Base-by-base conservation (phyloP, 53 echinoderm and acorn worm species). In the Crossaster papposus region DNA sequence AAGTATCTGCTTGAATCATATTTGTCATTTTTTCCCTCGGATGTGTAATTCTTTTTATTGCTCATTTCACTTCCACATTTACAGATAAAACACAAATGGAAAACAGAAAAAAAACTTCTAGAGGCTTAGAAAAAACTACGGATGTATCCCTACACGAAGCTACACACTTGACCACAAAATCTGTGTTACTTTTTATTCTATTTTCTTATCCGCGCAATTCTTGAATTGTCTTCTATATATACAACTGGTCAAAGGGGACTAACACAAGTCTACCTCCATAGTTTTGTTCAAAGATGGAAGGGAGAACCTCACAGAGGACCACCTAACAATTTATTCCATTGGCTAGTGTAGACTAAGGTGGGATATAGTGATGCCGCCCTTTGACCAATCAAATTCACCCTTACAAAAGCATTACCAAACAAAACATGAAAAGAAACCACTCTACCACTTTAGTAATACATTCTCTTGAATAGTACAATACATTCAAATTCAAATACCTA, bases 51-150 rank as follows among this genome's bases (percentile, higher is more conserved):
- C 87, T 62, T 35, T 87, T 87, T 87, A 87, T 87, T 87, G 87
- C 87, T 87, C 76, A 23, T 87, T 77, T 87, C 77, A 77, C 87
- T 58, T 75, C 77, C 77, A 87, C 87, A 77, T 87, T 87, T 87
- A 87, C 87, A 87, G n/a, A 87, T 87, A 87, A 58, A 58, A 87
- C 85, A 85, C 72, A 74, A 87, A 51, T 53, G 24, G 58, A 58
- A 76, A 87, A 75, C 53, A 64, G 55, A 76, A 64, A 84, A 87
- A 44, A 9, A 63, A 33, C 52, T 58, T 29, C 87, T 76, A 87
- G 74, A 76, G 72, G 71, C 72, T 84, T 50, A 44, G 33, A 36
- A 44, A n/a, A 83, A 70, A 37, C 83, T 83, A 82, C 82, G 51
- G 83, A 53, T 64, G 30, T 85, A 55, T 84, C 72, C 52, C 28